Conservation (phyloP, 2,113 vertebrate species). For the Cyprinodon tularosa region DNA sequence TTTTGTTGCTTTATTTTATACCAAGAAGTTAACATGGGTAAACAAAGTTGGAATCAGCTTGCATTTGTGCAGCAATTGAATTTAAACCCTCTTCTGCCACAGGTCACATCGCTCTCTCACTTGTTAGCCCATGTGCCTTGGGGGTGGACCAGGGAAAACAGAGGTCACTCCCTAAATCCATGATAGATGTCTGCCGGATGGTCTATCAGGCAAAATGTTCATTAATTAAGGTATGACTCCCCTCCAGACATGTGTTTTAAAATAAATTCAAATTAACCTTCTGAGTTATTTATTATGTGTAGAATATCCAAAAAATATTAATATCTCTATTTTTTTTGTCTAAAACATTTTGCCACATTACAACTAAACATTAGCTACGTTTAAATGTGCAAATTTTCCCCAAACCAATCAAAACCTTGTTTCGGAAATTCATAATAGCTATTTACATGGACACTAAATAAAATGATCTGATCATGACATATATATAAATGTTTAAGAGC, state of each 20-base stretch:
- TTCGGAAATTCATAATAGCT: too few relatives aligned
- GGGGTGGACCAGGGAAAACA: slow-evolving; percentile 94
- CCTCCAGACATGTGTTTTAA: not conserved
- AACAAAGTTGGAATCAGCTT: not conserved
- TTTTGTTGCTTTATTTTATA: not conserved
- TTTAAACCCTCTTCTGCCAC: slow-evolving; percentile 7
- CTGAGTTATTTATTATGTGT: not conserved
- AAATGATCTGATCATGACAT: too few relatives aligned
- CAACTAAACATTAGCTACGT: too few relatives aligned
- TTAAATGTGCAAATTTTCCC: too few relatives aligned
- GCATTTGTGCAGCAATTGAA: not conserved
- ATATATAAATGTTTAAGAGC: too few relatives aligned
- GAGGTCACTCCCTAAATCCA: slow-evolving; percentile 91
- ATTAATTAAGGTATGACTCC: slow-evolving; percentile 90
- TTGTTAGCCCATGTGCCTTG: slow-evolving; percentile 90
- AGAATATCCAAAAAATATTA: not conserved
- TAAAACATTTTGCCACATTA: not conserved
- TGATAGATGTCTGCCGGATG: slow-evolving; percentile 96
- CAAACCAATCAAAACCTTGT: too few relatives aligned
- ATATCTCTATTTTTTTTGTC: not conserved
- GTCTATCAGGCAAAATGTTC: slow-evolving; percentile 99
- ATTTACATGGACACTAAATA: too few relatives aligned
- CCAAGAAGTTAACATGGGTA: not conserved
- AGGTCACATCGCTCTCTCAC: slow-evolving; percentile 94
- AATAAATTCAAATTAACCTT: not conserved